Evolutionary conservation across 2,888 invertebrate species (phyloP), one percentile per base, ranked within the genome.

Genomic region (Ophonus ardosiacus): DNA sequence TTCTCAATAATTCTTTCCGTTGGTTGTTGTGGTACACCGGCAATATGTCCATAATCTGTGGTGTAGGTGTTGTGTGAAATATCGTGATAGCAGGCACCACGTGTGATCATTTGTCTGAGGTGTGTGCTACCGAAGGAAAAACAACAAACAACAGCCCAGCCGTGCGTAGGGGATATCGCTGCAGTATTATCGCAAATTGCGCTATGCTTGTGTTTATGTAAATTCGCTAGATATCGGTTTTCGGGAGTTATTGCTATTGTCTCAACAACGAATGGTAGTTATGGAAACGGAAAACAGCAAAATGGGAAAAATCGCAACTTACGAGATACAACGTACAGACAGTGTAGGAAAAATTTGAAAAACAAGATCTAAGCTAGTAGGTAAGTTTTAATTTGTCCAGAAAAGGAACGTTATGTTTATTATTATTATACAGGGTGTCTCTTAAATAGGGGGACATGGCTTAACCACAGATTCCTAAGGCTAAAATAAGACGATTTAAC

Each of bases 31-130:
- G 31, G 0, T 31, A 56, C 56, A 56, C 59, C 59, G 59, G 38
- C 79, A 79, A 79, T 79, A 79, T 61, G 61, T 63, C 21, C 43
- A 63, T 81, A 81, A 81, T 81, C 63, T 63, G 43, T 7, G 43
- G 80, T 81, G 81, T 81, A 68, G 81, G 81, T 81, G 81, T 81
- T 65, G 43, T 81, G 65, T 81, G 65, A 81, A 81, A 68, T 81
- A 81, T 43, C 21, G 21, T 51, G 81, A 81, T 81, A 81, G 51
- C 43, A 31, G 56, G 31, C 21, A 63, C 43, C 63, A 40, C 65
- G 81, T 65, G 63, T 40, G 43, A 63, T 81, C 81, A 81, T 81
- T 61, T 81, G 81, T 81, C 51, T 81, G 68, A 68, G 68, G 63
- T 38, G 68, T 68, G 68, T 63, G 38, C 68, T 68, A 68, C 68